These are phyloP conservation scores for Sarcophaga bullata DNA, from an alignment of 1,140 invertebrate species.

Conservation along the genomic window DNA sequence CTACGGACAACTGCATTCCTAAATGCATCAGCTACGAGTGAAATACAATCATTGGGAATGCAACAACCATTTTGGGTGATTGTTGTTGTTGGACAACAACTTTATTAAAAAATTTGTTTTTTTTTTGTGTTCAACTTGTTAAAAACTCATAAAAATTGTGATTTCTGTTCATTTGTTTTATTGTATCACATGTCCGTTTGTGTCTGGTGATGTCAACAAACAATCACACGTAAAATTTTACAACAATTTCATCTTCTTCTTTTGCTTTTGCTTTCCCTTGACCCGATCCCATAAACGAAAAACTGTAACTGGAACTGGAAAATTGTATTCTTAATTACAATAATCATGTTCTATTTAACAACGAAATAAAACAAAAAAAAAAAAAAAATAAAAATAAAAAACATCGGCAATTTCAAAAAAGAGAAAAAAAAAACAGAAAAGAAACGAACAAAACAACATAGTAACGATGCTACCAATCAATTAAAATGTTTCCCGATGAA, in stretches of 20 bases:
- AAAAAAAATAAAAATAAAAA: not conserved
- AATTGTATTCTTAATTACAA: not conserved
- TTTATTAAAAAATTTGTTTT: slow-evolving; percentile 11
- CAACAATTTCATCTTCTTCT: not conserved
- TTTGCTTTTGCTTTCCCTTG: too few relatives aligned
- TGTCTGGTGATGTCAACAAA: not conserved
- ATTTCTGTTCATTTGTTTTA: not conserved
- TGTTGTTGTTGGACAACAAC: not conserved
- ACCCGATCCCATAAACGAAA: not conserved
- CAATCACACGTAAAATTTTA: not conserved
- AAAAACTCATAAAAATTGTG: slow-evolving; percentile 15
- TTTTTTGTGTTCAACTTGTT: slow-evolving; percentile 23
- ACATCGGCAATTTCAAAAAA: not conserved
- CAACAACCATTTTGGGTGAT: too few relatives aligned
- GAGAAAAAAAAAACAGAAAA: too few relatives aligned
- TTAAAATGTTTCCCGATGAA: not conserved
- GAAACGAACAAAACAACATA: not conserved
- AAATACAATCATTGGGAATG: too few relatives aligned
- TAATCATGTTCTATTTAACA: not conserved
- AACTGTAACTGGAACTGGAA: slow-evolving; percentile 13
- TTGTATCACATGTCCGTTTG: not conserved
- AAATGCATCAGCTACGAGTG: too few relatives aligned
- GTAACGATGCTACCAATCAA: not conserved
- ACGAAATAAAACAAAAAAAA: too few relatives aligned
- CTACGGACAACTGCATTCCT: too few relatives aligned